Base-by-base conservation (phyloP, 2,888 invertebrate genomes). In the Troglohyphantes excavatus region DNA sequence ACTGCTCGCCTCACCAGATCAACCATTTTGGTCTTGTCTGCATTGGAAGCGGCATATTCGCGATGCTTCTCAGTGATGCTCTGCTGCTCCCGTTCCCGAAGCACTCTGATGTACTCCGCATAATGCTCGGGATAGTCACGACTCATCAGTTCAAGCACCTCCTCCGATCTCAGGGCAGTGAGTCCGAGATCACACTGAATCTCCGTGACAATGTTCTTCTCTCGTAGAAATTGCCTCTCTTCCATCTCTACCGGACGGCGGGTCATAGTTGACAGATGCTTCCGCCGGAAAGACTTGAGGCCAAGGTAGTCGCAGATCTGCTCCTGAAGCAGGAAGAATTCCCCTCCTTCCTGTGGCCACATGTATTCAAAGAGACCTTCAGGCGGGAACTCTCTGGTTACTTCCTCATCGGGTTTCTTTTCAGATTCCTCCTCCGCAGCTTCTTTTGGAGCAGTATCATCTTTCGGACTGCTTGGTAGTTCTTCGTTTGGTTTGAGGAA, bases 231-330 rank as follows among this genome's bases (percentile, higher is more conserved):
- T 93, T 97, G 97, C 84, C 97, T 95, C 93, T 99, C 99, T 91
- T 97, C 97, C 94, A 97, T 97, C 92, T 98, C 97, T 29, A 98
- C 96, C 91, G 96, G 94, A 82, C 98, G 95, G 84, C 98, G 95
- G 92, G 96, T 95, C 79, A 97, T 93, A 93, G 97, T 97, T n/a
- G 97, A 96, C 17, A 17, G 53, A 94, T 98, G 98, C 93, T 98
- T 98, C 91, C 99, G 95, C 93, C 99, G 99, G 94, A 99, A 99
- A 87, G 98, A 98, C 93, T 98, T 98, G 43, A 99, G 97, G 59
- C 97, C 97, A 91, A 99, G 95, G 94, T 97, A 98, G 93, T 98
- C 97, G 0, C 98, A 97, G 91, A 99, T 96, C 93, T 97, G 99
- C 93, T 99, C 99, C 94, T 99, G 98, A 88, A 99, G 70, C 7